Evolutionary conservation across 2,888 invertebrate genomes (phyloP).

Genomic region (Apamea monoglypha): DNA sequence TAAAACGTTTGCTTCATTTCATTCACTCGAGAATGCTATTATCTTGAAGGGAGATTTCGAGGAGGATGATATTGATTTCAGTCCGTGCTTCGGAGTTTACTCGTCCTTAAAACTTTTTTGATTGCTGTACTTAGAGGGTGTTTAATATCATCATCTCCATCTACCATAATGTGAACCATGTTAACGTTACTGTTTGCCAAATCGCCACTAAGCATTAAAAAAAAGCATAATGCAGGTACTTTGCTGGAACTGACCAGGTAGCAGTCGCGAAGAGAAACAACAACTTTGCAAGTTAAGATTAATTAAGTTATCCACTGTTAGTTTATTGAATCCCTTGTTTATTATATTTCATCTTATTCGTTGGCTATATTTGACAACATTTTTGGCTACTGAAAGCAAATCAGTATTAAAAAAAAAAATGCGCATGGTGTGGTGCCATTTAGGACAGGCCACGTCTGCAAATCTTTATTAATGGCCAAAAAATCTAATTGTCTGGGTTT

Average conservation of each 20-base stretch:
- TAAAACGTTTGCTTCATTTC: slow-evolving; percentile 52
- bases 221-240: background rate
- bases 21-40: slow-evolving; percentile 47
- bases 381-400: background rate
- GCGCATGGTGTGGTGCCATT: background rate
- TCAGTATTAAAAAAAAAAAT: no score
- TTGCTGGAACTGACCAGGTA: background rate
- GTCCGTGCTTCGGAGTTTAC: background rate
- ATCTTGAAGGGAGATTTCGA: slow-evolving; percentile 29
- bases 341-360: background rate
- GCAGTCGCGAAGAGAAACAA: background rate
- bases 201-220: background rate
- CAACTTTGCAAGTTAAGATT: background rate
- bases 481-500: slow-evolving; percentile 11
- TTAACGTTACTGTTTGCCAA: background rate
- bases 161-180: background rate
- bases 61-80: slow-evolving; percentile 36
- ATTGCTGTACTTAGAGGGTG: background rate
- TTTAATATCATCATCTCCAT: slow-evolving; percentile 14
- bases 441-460: background rate
- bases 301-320: background rate
- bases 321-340: background rate
- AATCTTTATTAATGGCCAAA: background rate
- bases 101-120: background rate
- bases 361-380: background rate